phyloP scores from a whole-genome alignment of 1,140 invertebrate species.

The Brachionus calyciflorus region DNA sequence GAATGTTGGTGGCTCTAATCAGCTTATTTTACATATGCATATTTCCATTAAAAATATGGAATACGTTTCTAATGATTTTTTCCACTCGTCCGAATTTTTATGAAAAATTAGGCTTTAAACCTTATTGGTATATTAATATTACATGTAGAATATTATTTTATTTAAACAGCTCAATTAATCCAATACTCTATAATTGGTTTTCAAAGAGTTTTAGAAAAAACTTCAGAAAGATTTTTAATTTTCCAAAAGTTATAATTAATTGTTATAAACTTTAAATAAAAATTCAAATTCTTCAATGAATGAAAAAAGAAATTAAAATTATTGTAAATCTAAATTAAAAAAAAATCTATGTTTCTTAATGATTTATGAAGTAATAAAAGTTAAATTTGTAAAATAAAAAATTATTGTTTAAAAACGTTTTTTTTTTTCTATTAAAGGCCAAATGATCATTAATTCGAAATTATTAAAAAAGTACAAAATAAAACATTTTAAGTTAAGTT shows the following conservation, averaged over 20 bases:
- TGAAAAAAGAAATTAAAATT: too few species aligned
- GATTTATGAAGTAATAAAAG: too few species aligned
- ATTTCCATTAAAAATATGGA: conserved; percentile 42
- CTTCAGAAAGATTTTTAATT: neutral
- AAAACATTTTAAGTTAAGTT: too few species aligned
- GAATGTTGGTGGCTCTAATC: conserved; percentile 9
- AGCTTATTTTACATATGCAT: conserved; percentile 16
- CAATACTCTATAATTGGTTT: conserved; percentile 27
- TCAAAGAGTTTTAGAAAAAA: conserved; percentile 15
- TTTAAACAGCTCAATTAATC: conserved; percentile 42
- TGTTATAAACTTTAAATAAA: neutral
- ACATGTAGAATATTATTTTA: conserved; percentile 28
- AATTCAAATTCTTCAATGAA: too few species aligned
- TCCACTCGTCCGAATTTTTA: neutral
- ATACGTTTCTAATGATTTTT: neutral
- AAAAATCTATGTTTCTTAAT: too few species aligned
- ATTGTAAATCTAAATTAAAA: too few species aligned
- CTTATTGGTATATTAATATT: conserved; percentile 33
- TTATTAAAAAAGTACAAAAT: too few species aligned
- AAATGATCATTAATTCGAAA: too few species aligned
- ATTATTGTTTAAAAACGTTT: too few species aligned
- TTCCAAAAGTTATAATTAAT: neutral
- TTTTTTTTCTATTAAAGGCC: too few species aligned
- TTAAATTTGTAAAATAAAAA: too few species aligned
- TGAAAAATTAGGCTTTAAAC: neutral